phyloP scores from a whole-genome alignment of 1,140 invertebrate species.

The Zelostemma sp. region DNA sequence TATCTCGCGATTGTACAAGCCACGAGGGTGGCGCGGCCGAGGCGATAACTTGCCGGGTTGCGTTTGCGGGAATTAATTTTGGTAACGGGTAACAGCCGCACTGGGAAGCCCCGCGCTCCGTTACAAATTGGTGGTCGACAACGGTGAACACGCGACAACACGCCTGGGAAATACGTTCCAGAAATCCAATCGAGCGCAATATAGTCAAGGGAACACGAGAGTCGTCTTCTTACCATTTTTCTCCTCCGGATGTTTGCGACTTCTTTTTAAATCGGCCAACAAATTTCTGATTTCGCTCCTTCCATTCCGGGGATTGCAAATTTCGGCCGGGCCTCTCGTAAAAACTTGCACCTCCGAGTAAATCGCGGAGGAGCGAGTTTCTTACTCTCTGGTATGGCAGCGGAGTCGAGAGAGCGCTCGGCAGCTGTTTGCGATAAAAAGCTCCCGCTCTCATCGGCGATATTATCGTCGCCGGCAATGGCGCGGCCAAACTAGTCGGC shows the following conservation, averaged over 20 bases:
- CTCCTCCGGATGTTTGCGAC: too few relatives aligned
- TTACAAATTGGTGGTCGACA: conserved; percentile 43
- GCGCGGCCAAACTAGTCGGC: conserved; percentile 43
- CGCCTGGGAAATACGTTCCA: conserved; percentile 53
- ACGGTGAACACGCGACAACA: conserved; percentile 48
- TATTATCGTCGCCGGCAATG: conserved; percentile 39
- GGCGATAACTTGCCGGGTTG: conserved; percentile 48
- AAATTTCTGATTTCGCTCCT: too few relatives aligned
- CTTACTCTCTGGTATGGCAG: conserved; percentile 15
- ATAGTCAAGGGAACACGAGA: too few relatives aligned
- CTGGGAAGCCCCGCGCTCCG: conserved; percentile 41
- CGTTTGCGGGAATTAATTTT: conserved; percentile 52
- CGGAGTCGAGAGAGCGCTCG: conserved; percentile 35
- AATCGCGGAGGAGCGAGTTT: conserved; percentile 26
- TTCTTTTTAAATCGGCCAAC: too few relatives aligned
- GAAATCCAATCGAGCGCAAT: conserved; percentile 48
- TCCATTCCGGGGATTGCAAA: not conserved
- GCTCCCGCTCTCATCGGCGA: conserved; percentile 14
- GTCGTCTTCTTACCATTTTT: not conserved
- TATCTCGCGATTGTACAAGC: conserved; percentile 8
- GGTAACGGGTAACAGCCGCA: conserved; percentile 52
- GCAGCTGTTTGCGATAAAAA: conserved; percentile 59
- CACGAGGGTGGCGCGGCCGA: not conserved
- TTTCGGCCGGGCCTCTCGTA: not conserved
- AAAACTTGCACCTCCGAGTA: conserved; percentile 20